phyloP scores from a whole-genome alignment of 2,888 invertebrate genomes.

The Microctonus aethiopoides region DNA sequence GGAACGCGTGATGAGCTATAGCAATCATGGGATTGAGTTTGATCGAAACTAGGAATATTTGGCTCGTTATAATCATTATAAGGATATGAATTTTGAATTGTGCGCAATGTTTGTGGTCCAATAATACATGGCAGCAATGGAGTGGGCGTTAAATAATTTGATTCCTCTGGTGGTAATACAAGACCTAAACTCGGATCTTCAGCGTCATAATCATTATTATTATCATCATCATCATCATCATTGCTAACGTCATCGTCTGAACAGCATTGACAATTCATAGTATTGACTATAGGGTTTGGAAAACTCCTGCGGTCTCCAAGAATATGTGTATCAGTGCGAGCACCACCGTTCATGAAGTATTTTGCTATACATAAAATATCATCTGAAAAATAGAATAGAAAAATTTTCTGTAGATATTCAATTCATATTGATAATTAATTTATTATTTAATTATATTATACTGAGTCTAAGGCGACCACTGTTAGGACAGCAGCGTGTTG shows the following conservation, averaged over 20 bases:
- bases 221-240: no score
- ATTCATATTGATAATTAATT: no score
- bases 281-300: background rate
- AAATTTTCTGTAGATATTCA: no score
- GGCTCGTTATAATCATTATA: background rate
- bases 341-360: slow-evolving; percentile 55
- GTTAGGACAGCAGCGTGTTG: slow-evolving; percentile 36
- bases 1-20: background rate
- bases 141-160: background rate
- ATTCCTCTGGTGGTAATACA: background rate
- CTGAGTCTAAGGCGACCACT: background rate
- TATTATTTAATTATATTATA: no score
- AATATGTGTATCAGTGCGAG: slow-evolving; percentile 38
- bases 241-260: slow-evolving; percentile 1
- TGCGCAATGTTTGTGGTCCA: background rate
- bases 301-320: slow-evolving; percentile 15
- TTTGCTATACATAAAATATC: slow-evolving; percentile 53
- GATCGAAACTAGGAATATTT: background rate
- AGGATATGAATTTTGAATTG: background rate
- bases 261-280: slow-evolving; percentile 7
- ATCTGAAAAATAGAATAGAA: slow-evolving; percentile 40
- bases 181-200: background rate
- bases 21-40: background rate
- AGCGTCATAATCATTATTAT: no score
- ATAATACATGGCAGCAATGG: background rate